Conservation (phyloP, 2,888 invertebrate genomes). For the Adelognathus sp. region DNA sequence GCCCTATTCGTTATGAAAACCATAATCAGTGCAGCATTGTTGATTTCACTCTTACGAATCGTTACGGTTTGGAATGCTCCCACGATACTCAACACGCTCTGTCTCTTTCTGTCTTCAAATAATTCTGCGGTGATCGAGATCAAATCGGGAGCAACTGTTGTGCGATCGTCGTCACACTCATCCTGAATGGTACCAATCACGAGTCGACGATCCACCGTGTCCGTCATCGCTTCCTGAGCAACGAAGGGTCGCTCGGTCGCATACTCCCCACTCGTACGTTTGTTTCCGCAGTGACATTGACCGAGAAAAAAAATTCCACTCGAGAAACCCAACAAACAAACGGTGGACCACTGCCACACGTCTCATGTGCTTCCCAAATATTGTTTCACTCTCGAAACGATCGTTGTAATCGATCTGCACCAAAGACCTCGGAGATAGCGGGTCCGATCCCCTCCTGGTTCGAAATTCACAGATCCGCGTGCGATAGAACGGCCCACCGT, state of each 20-base stretch:
- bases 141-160: slow-evolving; percentile 56
- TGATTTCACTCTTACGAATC: neutral
- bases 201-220: slow-evolving; percentile 69
- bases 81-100: slow-evolving; percentile 63
- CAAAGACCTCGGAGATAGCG: slow-evolving; percentile 33
- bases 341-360: slow-evolving; percentile 20
- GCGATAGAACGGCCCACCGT: neutral
- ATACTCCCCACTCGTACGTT: slow-evolving; percentile 67
- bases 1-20: neutral
- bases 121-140: slow-evolving; percentile 40
- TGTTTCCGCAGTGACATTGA: slow-evolving; percentile 77
- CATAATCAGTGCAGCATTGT: neutral
- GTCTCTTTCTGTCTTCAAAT: neutral
- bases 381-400: slow-evolving; percentile 55
- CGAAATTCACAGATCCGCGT: slow-evolving; percentile 6
- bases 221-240: slow-evolving; percentile 28
- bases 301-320: slow-evolving; percentile 72
- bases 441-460: slow-evolving; percentile 32
- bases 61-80: slow-evolving; percentile 64
- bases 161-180: slow-evolving; percentile 67
- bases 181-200: slow-evolving; percentile 78
- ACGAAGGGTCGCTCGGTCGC: slow-evolving; percentile 6
- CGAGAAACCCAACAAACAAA: slow-evolving; percentile 74
- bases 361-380: slow-evolving; percentile 31
- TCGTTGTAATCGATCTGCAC: slow-evolving; percentile 49